Base-by-base conservation (phyloP, 2,888 invertebrate species). In the Lasioglossum morio region DNA sequence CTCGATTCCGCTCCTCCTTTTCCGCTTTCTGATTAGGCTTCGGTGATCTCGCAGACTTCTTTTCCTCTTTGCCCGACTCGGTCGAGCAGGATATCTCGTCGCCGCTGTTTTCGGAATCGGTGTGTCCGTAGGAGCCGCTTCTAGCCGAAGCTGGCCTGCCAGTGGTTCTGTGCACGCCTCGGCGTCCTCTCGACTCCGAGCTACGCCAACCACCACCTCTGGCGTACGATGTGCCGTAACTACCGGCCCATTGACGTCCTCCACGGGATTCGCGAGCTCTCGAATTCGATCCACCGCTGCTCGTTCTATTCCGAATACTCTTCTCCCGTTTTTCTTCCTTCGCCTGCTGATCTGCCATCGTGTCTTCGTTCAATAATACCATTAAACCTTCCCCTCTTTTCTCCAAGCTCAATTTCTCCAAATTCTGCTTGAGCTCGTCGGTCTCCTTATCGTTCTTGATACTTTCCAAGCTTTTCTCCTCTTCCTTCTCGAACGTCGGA, bases 71-170 rank as follows among this genome's bases (percentile, higher is more conserved):
- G 93, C 95, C 95, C 94, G 96, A 95, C 94, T 97, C 95, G 92
- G 96, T 94, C 91, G 97, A 90, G 92, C 96, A 96, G 40, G 96
- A 96, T 40, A 96, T 96, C 88, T 97, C 97, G 86, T 98, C 98
- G 4, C 97, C 97, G 37, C 98, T 97, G 60, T 97, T 97, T 91
- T 98, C 98, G 0, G 97, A 97, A 93, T 98, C 98, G 23, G 97
- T 97, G 75, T 96, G 96, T 69, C 95, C 96, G 91, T 96, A 96
- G 43, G 96, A 96, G 27, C 96, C 95, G 74, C 95, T 95, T 86
- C 95, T 95, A 0, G 92, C 93, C 4, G 95, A 94, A 7, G 94
- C 93, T n/a, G 94, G 92, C 78, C 95, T 93, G 4, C 94, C 93
- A 90, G 95, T 82, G 88, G 95, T 85, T 88, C 95, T 90, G 87